These are phyloP conservation scores for Arctopsyche grandis DNA, from an alignment of 1,140 invertebrate species.

Conservation along the genomic window DNA sequence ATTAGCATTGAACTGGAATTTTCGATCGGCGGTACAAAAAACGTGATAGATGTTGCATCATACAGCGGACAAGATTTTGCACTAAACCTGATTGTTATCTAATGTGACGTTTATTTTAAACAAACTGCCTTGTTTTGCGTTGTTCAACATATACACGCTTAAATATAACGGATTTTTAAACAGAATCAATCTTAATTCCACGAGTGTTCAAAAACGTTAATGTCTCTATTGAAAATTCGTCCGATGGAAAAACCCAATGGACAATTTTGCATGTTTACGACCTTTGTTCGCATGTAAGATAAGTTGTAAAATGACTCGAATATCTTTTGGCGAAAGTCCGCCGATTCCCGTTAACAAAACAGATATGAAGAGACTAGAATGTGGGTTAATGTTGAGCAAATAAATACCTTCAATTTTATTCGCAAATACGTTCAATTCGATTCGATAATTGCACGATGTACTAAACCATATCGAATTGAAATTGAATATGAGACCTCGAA, in stretches of 20 bases:
- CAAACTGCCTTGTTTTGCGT: too few species aligned
- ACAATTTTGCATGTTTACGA: too few species aligned
- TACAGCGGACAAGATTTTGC: slow-evolving; percentile 13
- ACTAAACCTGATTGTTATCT: slow-evolving; percentile 28
- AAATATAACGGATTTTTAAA: neutral
- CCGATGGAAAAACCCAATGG: neutral
- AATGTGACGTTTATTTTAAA: neutral
- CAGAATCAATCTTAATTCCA: neutral
- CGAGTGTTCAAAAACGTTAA: too few species aligned
- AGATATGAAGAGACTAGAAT: neutral
- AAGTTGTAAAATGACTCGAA: too few species aligned
- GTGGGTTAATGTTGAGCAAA: slow-evolving; percentile 26
- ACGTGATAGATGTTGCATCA: neutral
- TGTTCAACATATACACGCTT: too few species aligned
- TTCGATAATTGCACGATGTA: neutral
- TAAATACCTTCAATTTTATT: slow-evolving; percentile 19
- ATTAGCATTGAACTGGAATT: neutral
- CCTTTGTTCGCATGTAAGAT: too few species aligned
- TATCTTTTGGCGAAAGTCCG: neutral
- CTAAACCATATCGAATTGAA: too few species aligned
- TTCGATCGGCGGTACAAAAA: neutral
- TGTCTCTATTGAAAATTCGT: neutral
- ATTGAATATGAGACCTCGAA: too few species aligned
- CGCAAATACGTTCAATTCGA: slow-evolving; percentile 17
- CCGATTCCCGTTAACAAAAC: slow-evolving; percentile 35